Percentiles rank a stretch among this genome's conserved stretches.
phyloP scores from a whole-genome alignment of 2,113 vertebrate genomes.

The Atrichornis clamosus region DNA sequence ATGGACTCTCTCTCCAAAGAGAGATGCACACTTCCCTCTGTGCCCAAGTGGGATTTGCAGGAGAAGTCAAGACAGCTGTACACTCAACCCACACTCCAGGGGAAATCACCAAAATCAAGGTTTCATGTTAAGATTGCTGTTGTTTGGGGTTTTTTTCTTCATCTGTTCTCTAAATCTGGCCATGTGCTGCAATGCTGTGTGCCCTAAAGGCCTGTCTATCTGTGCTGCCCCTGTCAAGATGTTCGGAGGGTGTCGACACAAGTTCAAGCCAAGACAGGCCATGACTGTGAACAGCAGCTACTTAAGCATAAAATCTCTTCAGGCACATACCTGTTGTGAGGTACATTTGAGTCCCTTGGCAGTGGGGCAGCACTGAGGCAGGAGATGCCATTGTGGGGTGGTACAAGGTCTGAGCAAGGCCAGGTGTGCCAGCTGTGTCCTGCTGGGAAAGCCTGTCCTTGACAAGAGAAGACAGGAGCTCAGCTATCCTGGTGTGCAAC shows the following conservation, averaged over 20 bases:
- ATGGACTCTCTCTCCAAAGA: neutral
- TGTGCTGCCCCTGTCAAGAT: neutral
- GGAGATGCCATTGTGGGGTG: neutral
- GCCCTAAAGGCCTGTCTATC: neutral
- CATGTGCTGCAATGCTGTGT: neutral
- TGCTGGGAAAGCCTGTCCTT: neutral
- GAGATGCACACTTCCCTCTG: accelerated
- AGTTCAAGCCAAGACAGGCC: neutral
- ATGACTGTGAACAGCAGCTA: neutral
- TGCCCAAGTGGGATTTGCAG: too few species aligned
- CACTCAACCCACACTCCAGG: neutral
- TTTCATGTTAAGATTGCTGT: neutral
- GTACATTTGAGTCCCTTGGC: neutral
- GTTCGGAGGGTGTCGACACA: neutral
- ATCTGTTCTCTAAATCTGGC: neutral
- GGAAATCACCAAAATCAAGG: neutral
- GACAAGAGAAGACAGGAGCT: neutral
- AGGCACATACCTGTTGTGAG: neutral
- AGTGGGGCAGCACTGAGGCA: neutral
- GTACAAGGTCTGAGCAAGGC: neutral
- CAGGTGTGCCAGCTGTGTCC: neutral
- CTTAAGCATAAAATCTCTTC: neutral
- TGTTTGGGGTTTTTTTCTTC: neutral
- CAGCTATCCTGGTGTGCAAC: accelerated
- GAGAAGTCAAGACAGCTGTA: accelerated